A percentile compares a stretch with the other conserved stretches of the same genome.
Evolutionary conservation across 1,140 invertebrate genomes (phyloP).

Genomic region (Teleopsis dalmanni): DNA sequence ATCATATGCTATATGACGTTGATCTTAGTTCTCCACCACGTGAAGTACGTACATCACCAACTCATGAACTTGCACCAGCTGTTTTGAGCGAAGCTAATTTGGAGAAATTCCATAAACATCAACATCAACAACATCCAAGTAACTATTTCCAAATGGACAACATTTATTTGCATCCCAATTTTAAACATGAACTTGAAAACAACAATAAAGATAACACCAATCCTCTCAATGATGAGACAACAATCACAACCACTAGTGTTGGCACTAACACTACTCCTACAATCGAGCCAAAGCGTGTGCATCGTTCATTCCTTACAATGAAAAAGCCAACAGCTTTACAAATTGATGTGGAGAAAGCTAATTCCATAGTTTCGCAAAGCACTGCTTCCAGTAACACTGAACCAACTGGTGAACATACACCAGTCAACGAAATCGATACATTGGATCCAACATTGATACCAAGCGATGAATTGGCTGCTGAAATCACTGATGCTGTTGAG

Average conservation of each 20-base stretch:
- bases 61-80: conserved; percentile 11
- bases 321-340: conserved; percentile 14
- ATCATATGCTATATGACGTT: conserved; percentile 32
- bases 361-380: background rate
- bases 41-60: background rate
- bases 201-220: background rate
- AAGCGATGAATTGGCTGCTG: conserved; percentile 63
- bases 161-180: conserved; percentile 39
- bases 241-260: conserved; percentile 29
- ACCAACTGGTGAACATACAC: background rate
- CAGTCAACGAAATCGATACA: conserved; percentile 31
- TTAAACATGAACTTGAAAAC: conserved; percentile 16
- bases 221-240: too few species aligned
- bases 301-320: conserved; percentile 33
- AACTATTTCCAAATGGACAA: conserved; percentile 25
- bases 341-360: background rate
- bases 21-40: conserved; percentile 9
- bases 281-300: conserved; percentile 22
- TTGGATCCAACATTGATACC: conserved; percentile 44
- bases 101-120: conserved; percentile 20
- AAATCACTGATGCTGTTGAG: conserved; percentile 78
- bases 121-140: conserved; percentile 17
- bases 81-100: conserved; percentile 34
- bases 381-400: background rate
- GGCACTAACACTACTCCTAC: conserved; percentile 26